phyloP scores from a whole-genome alignment of 1,140 invertebrate genomes.

The Bombyx mandarina region DNA sequence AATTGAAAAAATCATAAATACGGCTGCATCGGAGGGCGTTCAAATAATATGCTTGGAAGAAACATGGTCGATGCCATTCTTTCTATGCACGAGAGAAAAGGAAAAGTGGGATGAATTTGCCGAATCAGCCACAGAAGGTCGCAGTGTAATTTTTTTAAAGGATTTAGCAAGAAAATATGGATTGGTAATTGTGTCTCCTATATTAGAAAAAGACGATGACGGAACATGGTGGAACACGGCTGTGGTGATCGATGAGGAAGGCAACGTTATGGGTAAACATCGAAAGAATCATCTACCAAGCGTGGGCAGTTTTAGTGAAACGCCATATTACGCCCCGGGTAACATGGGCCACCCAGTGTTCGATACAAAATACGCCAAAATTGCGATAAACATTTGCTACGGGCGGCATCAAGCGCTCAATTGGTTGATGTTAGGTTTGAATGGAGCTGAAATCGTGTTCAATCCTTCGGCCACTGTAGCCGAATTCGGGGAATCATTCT shows the following conservation, averaged over 20 bases:
- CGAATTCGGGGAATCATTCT: conserved; percentile 91
- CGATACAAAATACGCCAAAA: conserved; percentile 85
- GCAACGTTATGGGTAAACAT: conserved; percentile 92
- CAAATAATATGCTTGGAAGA: conserved; percentile 97
- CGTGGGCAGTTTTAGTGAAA: conserved; percentile 98
- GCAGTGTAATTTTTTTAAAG: conserved; percentile 86
- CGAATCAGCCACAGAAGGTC: conserved; percentile 90
- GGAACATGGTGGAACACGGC: conserved; percentile 96
- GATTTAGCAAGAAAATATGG: conserved; percentile 85
- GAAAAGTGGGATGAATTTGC: conserved; percentile 97
- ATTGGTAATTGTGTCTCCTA: conserved; percentile 97
- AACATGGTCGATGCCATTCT: conserved; percentile 99
- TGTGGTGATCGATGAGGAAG: conserved; percentile 91
- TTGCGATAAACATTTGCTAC: conserved; percentile 98
- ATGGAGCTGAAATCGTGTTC: conserved; percentile 98
- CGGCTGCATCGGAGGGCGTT: conserved; percentile 85
- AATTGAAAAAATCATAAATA: conserved; percentile 83
- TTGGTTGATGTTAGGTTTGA: conserved; percentile 96
- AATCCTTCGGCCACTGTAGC: conserved; percentile 95
- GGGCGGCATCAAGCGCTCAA: conserved; percentile 98
- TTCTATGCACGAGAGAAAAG: conserved; percentile 97
- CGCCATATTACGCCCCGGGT: conserved; percentile 96
- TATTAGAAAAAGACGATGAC: conserved; percentile 90
- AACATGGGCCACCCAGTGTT: conserved; percentile 96
- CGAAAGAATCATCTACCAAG: conserved; percentile 98